phyloP scores from a whole-genome alignment of 2,797 vertebrate species.

The Telmatherina bonti region DNA sequence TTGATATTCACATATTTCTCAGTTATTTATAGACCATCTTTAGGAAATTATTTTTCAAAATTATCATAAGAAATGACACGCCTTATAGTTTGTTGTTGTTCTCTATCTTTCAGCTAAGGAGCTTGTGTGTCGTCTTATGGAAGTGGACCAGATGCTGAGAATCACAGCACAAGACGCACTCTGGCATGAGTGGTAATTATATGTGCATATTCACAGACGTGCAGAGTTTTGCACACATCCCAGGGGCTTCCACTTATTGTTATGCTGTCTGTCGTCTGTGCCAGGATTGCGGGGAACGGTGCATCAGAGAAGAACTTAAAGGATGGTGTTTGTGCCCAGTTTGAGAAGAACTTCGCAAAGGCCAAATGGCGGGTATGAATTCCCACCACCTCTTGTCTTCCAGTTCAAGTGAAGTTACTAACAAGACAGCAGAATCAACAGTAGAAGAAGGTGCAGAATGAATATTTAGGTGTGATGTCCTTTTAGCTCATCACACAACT shows the following conservation, averaged over 20 bases:
- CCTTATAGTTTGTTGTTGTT: background rate
- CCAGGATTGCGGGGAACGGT: conserved; percentile 87
- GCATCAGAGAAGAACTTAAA: conserved; percentile 91
- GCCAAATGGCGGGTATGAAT: conserved; percentile 90
- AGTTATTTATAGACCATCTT: background rate
- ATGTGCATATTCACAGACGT: conserved; percentile 5
- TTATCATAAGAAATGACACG: background rate
- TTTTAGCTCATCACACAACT: conserved; percentile 34
- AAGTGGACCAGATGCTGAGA: conserved; percentile 89
- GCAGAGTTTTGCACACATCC: conserved; percentile 3
- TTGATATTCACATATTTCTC: background rate
- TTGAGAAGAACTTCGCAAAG: conserved; percentile 93
- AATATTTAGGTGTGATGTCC: conserved; percentile 22
- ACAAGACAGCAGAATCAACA: conserved; percentile 34
- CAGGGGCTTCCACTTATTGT: conserved; percentile 21
- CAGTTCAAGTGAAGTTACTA: conserved; percentile 24
- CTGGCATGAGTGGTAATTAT: conserved; percentile 86
- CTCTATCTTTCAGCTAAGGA: conserved; percentile 83
- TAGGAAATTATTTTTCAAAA: background rate
- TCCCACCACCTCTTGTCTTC: conserved; percentile 8
- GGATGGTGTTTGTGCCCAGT: conserved; percentile 89
- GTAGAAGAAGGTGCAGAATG: conserved; percentile 1
- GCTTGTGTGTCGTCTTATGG: conserved; percentile 88
- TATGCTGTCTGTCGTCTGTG: conserved; percentile 30
- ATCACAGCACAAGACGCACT: conserved; percentile 89